Percentiles rank a stretch among this genome's conserved stretches.
Evolutionary conservation across 2,113 vertebrate genomes (phyloP).

Genomic region (Pelodiscus sinensis): DNA sequence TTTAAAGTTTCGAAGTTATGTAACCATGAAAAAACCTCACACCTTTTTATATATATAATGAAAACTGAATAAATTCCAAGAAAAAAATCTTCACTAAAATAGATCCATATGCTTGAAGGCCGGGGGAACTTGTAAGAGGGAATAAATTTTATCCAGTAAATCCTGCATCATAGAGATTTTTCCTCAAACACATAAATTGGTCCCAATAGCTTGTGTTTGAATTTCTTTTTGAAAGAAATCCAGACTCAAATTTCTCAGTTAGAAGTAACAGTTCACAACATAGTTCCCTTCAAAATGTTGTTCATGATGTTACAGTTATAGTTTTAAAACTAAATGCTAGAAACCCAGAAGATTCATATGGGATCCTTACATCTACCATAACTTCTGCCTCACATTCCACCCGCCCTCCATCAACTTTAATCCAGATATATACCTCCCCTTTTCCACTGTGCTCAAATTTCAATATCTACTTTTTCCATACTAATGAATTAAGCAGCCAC

Average conservation of each 20-base stretch:
- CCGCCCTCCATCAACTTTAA: accelerated
- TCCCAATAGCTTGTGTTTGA: neutral
- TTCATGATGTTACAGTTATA: neutral
- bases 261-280: neutral
- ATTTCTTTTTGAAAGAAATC: neutral
- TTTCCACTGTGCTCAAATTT: neutral
- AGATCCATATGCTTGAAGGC: neutral
- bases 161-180: accelerated
- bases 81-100: neutral
- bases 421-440: neutral
- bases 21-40: neutral
- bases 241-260: neutral
- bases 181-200: neutral
- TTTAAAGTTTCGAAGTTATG: neutral
- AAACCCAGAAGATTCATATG: neutral
- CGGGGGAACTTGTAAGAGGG: neutral
- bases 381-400: neutral
- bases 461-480: neutral
- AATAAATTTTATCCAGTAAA: neutral
- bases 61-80: neutral
- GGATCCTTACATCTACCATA: neutral
- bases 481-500: neutral
- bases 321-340: neutral
- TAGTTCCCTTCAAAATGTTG: neutral
- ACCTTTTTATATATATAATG: accelerated